Percentiles rank a stretch among this genome's conserved stretches.
Conservation (phyloP, 2,797 vertebrate genomes). For the Anabas testudineus region DNA sequence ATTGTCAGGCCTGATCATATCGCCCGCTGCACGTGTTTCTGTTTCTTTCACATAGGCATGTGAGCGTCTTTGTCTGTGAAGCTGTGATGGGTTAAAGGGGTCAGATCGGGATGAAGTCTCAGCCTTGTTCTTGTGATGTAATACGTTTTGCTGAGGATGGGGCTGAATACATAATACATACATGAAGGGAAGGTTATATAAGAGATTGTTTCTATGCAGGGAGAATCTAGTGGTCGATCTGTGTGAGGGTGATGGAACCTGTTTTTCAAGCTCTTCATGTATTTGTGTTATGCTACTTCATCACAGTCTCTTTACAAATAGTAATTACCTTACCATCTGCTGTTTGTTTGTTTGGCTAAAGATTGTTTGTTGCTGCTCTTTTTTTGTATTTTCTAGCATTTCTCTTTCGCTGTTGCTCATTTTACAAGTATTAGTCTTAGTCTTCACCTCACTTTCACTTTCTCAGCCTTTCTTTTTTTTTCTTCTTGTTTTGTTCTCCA, state of each 20-base stretch:
- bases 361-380: neutral
- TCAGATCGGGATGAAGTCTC: slow-evolving; percentile 42
- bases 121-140: slow-evolving; percentile 55
- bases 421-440: slow-evolving; percentile 4
- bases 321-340: slow-evolving; percentile 13
- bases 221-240: slow-evolving; percentile 11
- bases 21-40: slow-evolving; percentile 12
- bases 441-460: slow-evolving; percentile 26
- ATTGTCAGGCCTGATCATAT: slow-evolving; percentile 30
- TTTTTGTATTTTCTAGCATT: neutral
- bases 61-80: slow-evolving; percentile 4
- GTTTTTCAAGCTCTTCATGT: neutral
- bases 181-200: slow-evolving; percentile 55
- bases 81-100: slow-evolving; percentile 7
- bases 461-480: neutral
- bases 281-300: neutral
- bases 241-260: neutral
- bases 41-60: slow-evolving; percentile 10
- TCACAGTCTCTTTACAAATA: neutral
- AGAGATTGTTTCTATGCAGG: slow-evolving; percentile 40
- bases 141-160: slow-evolving; percentile 37
- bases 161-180: slow-evolving; percentile 25
- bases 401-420: neutral
- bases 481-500: neutral
- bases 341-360: neutral